Conservation (phyloP, 2,113 vertebrate species). For the Phyllopteryx taeniolatus region DNA sequence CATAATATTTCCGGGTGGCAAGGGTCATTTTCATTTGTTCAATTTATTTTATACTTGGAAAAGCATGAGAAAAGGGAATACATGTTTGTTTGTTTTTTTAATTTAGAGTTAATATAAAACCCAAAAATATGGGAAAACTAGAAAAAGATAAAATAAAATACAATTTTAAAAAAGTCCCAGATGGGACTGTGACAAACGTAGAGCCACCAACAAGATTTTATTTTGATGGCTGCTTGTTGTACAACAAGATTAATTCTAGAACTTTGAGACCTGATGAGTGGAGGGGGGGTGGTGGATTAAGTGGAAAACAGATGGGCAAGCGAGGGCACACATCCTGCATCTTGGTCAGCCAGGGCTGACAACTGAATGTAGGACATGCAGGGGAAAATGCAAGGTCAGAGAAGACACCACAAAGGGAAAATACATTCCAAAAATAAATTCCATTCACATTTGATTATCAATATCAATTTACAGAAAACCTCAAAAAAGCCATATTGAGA, state of each 20-base stretch:
- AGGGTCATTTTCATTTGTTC: not conserved
- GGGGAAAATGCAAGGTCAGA: constrained; percentile 45
- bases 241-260: constrained; percentile 35
- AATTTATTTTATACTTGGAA: not conserved
- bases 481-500: constrained; percentile 17
- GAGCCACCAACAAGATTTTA: constrained; percentile 9
- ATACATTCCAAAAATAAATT: constrained; percentile 51
- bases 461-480: constrained; percentile 53
- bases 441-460: constrained; percentile 52
- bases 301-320: constrained; percentile 59
- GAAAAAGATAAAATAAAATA: not conserved
- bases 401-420: constrained; percentile 41
- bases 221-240: constrained; percentile 8
- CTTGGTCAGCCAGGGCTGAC: constrained; percentile 53
- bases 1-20: not conserved
- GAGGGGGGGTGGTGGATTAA: constrained; percentile 31
- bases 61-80: not conserved
- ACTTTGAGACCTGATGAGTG: constrained; percentile 49
- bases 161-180: not conserved
- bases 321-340: constrained; percentile 39
- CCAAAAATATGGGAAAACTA: not conserved
- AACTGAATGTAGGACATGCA: constrained; percentile 55
- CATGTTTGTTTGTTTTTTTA: not conserved
- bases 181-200: not conserved
- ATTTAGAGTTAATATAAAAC: too few species aligned